phyloP scores from a whole-genome alignment of 2,113 vertebrate species.

The Marmota flaviventris region DNA sequence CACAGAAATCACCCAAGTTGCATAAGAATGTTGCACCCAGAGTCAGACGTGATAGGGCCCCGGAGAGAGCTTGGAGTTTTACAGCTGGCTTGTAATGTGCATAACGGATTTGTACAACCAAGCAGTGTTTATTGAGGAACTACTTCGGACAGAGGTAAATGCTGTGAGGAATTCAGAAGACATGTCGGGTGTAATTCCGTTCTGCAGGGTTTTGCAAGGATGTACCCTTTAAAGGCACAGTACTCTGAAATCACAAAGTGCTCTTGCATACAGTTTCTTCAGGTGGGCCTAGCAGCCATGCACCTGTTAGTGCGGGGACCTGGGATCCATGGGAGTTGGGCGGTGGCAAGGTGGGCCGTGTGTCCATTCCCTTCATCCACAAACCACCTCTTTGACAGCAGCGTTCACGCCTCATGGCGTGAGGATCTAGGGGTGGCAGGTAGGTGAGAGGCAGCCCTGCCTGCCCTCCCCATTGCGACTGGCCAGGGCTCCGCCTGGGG shows the following conservation, averaged over 20 bases:
- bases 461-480: background rate
- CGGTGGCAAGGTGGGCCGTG: accelerated
- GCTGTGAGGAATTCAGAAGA: background rate
- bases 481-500: background rate
- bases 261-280: background rate
- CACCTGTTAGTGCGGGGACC: accelerated
- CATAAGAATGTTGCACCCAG: background rate
- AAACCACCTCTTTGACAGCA: background rate
- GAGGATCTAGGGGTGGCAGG: background rate
- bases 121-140: background rate
- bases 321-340: background rate
- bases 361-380: background rate
- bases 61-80: background rate
- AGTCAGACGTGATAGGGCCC: background rate
- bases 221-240: background rate
- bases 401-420: background rate
- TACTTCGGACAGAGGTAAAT: background rate
- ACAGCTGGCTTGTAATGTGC: background rate
- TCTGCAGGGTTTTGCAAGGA: background rate
- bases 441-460: background rate
- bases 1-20: background rate
- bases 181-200: background rate
- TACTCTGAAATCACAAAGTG: background rate
- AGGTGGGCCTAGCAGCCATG: accelerated
- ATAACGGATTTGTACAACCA: background rate